Conservation (phyloP, 1,140 invertebrate species). For the Drosophila malerkotliana region DNA sequence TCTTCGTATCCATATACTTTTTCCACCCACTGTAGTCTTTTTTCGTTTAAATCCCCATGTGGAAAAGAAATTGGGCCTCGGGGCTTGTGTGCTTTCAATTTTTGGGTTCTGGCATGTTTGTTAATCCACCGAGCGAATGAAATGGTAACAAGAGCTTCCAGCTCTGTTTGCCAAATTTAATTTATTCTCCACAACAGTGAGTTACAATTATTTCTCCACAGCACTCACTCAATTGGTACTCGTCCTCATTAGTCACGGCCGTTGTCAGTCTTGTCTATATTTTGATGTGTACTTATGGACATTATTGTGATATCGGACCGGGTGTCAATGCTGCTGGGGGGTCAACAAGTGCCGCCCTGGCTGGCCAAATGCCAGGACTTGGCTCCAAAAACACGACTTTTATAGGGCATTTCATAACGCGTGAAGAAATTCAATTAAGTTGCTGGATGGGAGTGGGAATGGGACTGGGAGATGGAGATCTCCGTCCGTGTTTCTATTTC, state of each 20-base stretch:
- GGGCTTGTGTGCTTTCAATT: constrained; percentile 70
- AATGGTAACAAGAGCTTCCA: constrained; percentile 25
- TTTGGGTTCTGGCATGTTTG: constrained; percentile 34
- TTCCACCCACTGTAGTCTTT: background rate
- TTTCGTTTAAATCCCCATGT: constrained; percentile 23
- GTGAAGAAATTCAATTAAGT: constrained; percentile 79
- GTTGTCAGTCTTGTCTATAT: constrained; percentile 35
- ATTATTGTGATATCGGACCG: background rate
- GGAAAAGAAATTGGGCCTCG: constrained; percentile 31
- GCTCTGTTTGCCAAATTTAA: constrained; percentile 34
- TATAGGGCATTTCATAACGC: constrained; percentile 72
- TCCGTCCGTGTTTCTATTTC: constrained; percentile 37
- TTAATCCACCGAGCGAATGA: constrained; percentile 18
- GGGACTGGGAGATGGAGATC: background rate
- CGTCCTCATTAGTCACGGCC: constrained; percentile 40
- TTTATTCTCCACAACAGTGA: constrained; percentile 23
- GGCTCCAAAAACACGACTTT: constrained; percentile 16
- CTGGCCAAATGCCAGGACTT: constrained; percentile 43
- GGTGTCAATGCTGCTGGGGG: constrained; percentile 5
- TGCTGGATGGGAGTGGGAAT: background rate
- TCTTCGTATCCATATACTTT: background rate
- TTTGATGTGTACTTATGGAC: constrained; percentile 4
- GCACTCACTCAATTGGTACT: constrained; percentile 39
- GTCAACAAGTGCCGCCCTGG: constrained; percentile 40
- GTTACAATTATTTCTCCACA: constrained; percentile 25